A percentile compares a stretch with the other conserved stretches of the same genome.
These are phyloP conservation scores for Acomys russatus DNA, from an alignment of 2,797 vertebrate species.

Conservation along the genomic window DNA sequence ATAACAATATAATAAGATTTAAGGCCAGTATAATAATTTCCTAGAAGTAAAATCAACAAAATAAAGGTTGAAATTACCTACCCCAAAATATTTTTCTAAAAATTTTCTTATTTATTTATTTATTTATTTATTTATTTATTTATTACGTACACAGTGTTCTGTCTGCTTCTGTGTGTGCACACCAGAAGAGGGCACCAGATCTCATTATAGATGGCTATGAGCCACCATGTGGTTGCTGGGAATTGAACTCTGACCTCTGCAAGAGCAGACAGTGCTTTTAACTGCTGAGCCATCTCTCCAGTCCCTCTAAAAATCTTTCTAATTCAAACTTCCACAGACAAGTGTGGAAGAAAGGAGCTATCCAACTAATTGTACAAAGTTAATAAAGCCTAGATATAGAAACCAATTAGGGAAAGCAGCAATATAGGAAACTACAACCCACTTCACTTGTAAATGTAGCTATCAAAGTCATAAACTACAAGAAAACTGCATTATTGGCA, in stretches of 20 bases:
- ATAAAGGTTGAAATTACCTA: slow-evolving; percentile 10
- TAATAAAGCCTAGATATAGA: background rate
- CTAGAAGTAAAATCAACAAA: background rate
- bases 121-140: too few relatives aligned
- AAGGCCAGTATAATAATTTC: background rate
- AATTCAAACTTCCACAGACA: background rate
- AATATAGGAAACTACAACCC: background rate
- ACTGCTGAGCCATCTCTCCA: too few relatives aligned
- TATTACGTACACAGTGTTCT: too few relatives aligned
- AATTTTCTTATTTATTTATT: too few relatives aligned
- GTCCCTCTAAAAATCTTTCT: background rate
- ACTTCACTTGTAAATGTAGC: background rate
- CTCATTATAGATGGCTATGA: too few relatives aligned
- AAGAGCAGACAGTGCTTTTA: too few relatives aligned
- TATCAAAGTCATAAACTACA: background rate
- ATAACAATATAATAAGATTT: background rate
- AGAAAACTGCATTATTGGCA: background rate
- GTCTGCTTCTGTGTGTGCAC: too few relatives aligned
- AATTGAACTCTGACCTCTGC: too few relatives aligned
- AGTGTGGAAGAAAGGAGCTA: background rate
- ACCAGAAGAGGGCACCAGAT: too few relatives aligned
- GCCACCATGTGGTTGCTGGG: too few relatives aligned
- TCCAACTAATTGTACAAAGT: background rate
- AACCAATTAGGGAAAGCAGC: background rate
- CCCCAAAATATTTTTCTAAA: background rate